Conservation (phyloP, 2,888 invertebrate genomes). For the Lepetodrilus schrolli region DNA sequence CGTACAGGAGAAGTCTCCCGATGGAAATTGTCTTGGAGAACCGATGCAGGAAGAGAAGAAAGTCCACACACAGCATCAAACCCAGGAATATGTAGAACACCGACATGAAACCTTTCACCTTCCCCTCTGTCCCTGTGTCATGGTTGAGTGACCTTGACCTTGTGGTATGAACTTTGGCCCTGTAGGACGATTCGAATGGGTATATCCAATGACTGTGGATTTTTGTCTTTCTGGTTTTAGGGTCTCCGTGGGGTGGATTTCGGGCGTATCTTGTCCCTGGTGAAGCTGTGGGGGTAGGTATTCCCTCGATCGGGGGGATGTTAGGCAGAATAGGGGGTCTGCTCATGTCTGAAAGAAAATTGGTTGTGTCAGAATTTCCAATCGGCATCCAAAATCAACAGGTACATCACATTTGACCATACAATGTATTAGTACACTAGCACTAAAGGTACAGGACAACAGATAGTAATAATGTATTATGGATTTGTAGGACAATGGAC, state of each 20-base stretch:
- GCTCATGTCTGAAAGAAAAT: slow-evolving; percentile 30
- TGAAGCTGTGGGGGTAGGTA: slow-evolving; percentile 10
- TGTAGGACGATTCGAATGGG: slow-evolving; percentile 33
- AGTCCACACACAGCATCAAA: slow-evolving; percentile 65
- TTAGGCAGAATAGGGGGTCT: slow-evolving; percentile 16
- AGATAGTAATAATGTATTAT: too few species aligned
- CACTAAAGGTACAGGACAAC: too few species aligned
- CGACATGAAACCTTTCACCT: background rate
- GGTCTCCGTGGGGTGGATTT: slow-evolving; percentile 20
- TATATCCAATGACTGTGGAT: slow-evolving; percentile 43
- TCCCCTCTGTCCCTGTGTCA: background rate
- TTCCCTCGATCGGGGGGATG: slow-evolving; percentile 31
- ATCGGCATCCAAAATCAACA: too few species aligned
- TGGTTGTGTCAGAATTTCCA: too few species aligned
- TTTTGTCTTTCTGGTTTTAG: slow-evolving; percentile 34
- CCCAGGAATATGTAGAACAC: slow-evolving; percentile 49
- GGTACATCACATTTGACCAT: too few species aligned
- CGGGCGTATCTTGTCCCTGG: background rate
- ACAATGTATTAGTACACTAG: too few species aligned
- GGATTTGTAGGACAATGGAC: too few species aligned
- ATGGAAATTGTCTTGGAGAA: slow-evolving; percentile 69
- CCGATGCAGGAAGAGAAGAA: slow-evolving; percentile 70
- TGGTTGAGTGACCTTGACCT: background rate
- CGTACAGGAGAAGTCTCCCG: slow-evolving; percentile 69
- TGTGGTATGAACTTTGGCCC: background rate